Conservation (phyloP, 2,888 invertebrate genomes). For the Epirrhoe tristata region DNA sequence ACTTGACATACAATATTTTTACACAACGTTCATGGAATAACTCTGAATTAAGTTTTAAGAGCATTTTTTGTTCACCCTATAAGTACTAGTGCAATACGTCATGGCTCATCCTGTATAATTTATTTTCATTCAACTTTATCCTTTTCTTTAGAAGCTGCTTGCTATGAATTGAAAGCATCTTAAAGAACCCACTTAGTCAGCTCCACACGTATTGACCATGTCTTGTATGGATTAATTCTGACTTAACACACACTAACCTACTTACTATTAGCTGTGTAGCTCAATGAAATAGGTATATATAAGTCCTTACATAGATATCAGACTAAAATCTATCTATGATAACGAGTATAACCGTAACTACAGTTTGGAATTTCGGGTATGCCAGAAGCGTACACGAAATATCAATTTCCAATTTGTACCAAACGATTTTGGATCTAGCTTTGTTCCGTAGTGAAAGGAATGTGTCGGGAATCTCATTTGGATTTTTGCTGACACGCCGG, state of each 20-base stretch:
- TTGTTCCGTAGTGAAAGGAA: constrained; percentile 9
- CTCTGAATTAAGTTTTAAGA: neutral
- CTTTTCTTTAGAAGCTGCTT: neutral
- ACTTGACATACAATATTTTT: too few species aligned
- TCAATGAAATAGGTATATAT: too few species aligned
- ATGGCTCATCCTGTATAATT: neutral
- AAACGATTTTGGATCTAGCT: constrained; percentile 3
- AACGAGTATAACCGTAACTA: neutral
- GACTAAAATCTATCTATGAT: too few species aligned
- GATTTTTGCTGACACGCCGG: constrained; percentile 4
- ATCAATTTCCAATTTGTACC: constrained; percentile 15
- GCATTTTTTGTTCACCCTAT: neutral
- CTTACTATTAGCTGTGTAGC: too few species aligned
- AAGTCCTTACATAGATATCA: too few species aligned
- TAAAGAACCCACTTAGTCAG: neutral
- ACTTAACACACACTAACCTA: neutral
- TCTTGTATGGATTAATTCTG: neutral
- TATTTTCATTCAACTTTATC: neutral
- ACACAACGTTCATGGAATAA: too few species aligned
- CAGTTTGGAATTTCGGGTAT: neutral
- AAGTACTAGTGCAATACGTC: neutral
- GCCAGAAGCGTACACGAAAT: constrained; percentile 16
- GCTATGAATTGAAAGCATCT: neutral
- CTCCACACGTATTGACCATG: neutral
- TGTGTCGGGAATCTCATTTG: constrained; percentile 5